Percentiles rank a stretch among this genome's conserved stretches.
phyloP scores from a whole-genome alignment of 2,797 vertebrate genomes.

The Molossus molossus region DNA sequence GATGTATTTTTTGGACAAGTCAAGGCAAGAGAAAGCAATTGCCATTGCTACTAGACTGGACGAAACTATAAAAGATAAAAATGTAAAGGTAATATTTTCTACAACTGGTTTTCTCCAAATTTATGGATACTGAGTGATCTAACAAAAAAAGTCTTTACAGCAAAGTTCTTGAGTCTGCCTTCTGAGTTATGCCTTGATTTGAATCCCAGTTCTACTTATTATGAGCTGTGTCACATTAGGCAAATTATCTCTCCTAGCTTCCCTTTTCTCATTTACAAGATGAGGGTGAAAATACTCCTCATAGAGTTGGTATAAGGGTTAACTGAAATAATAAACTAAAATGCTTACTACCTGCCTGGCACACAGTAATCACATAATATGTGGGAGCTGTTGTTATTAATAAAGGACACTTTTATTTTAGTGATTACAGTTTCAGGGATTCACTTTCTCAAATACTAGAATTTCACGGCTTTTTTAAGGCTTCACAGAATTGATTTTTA shows the following conservation, averaged over 20 bases:
- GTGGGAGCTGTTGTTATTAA: not conserved
- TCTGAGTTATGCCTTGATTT: not conserved
- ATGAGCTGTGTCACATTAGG: not conserved
- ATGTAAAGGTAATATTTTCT: constrained; percentile 90
- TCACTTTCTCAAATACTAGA: constrained; percentile 16
- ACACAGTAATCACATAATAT: not conserved
- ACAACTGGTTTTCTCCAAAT: not conserved
- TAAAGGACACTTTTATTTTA: constrained; percentile 12
- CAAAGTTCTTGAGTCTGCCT: not conserved
- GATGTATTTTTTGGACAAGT: constrained; percentile 93
- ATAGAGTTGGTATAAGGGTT: not conserved
- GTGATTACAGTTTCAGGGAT: constrained; percentile 22
- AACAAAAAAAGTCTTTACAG: not conserved
- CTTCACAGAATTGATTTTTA: constrained; percentile 41
- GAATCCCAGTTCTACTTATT: not conserved
- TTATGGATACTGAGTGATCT: not conserved
- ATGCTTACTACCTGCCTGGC: not conserved
- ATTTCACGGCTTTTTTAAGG: constrained; percentile 49
- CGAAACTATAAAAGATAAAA: constrained; percentile 90
- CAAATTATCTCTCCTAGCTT: not conserved
- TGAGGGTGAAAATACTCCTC: not conserved
- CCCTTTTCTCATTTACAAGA: not conserved
- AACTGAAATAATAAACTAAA: not conserved
- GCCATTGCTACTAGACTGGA: constrained; percentile 90
- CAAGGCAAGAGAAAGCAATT: constrained; percentile 92